Conservation (phyloP, 2,888 invertebrate genomes). For the Myopa testacea region DNA sequence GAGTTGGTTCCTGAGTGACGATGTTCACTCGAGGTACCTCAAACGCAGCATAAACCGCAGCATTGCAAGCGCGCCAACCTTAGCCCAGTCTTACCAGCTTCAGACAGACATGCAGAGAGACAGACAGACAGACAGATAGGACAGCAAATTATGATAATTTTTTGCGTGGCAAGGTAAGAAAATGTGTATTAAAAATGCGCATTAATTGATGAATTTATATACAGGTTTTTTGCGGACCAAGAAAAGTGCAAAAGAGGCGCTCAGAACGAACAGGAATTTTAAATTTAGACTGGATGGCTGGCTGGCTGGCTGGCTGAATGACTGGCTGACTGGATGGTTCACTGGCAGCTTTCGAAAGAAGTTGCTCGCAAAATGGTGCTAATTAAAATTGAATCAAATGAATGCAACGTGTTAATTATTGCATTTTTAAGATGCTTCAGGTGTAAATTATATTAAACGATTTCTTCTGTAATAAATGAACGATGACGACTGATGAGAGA, state of each 20-base stretch:
- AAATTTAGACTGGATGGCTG: constrained; percentile 11
- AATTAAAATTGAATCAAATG: constrained; percentile 28
- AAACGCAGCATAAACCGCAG: neutral
- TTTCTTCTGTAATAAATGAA: neutral
- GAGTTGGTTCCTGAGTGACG: neutral
- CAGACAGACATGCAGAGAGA: neutral
- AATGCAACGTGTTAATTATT: constrained; percentile 36
- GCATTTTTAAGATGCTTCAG: constrained; percentile 32
- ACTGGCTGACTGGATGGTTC: neutral
- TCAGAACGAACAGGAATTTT: constrained; percentile 19
- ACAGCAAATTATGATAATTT: constrained; percentile 40
- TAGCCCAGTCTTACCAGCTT: neutral
- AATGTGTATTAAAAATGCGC: constrained; percentile 48
- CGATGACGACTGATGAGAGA: neutral
- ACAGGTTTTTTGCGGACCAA: constrained; percentile 3
- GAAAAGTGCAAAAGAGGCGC: neutral
- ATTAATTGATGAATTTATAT: constrained; percentile 46
- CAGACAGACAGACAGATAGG: constrained; percentile 18
- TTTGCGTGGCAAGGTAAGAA: constrained; percentile 26
- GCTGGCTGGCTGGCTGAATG: neutral
- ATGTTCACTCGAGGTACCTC: neutral
- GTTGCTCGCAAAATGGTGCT: constrained; percentile 15
- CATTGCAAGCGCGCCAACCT: too few species aligned
- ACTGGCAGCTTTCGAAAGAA: constrained; percentile 9
- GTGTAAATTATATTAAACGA: constrained; percentile 36